A percentile compares a stretch with the other conserved stretches of the same genome.
These are phyloP conservation scores for Cavia aperea DNA, from an alignment of 2,113 vertebrate genomes.

Conservation along the genomic window DNA sequence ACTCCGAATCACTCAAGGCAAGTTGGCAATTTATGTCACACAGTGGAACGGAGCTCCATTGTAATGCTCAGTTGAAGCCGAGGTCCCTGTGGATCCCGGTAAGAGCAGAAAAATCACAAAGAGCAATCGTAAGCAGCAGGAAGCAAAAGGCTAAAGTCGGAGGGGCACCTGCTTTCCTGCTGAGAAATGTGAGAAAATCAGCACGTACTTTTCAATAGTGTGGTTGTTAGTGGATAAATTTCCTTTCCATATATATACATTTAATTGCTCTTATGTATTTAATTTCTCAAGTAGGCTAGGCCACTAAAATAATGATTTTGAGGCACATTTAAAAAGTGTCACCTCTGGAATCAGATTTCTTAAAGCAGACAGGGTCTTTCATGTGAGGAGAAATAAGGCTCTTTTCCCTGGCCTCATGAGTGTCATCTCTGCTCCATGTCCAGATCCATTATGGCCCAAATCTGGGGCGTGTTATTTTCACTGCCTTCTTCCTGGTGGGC, in stretches of 20 bases:
- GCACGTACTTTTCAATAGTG: background rate
- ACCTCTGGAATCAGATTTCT: background rate
- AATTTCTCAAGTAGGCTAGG: background rate
- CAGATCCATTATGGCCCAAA: background rate
- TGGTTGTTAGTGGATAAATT: background rate
- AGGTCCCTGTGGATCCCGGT: background rate
- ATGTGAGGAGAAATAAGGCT: background rate
- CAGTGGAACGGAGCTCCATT: background rate
- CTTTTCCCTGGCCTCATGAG: background rate
- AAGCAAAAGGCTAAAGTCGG: background rate
- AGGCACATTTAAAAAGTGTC: background rate
- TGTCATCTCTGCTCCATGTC: background rate
- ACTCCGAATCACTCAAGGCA: background rate
- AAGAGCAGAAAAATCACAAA: background rate
- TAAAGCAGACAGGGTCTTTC: background rate
- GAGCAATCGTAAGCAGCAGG: background rate
- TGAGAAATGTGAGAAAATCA: constrained; percentile 7
- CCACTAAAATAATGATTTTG: background rate
- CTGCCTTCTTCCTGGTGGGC: background rate
- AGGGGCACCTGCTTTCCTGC: background rate
- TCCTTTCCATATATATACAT: background rate
- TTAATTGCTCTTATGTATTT: background rate
- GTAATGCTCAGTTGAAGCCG: background rate
- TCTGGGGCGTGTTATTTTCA: background rate
- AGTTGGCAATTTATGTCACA: constrained; percentile 19